Conservation (phyloP, 1,140 invertebrate genomes). For the Apis cerana region DNA sequence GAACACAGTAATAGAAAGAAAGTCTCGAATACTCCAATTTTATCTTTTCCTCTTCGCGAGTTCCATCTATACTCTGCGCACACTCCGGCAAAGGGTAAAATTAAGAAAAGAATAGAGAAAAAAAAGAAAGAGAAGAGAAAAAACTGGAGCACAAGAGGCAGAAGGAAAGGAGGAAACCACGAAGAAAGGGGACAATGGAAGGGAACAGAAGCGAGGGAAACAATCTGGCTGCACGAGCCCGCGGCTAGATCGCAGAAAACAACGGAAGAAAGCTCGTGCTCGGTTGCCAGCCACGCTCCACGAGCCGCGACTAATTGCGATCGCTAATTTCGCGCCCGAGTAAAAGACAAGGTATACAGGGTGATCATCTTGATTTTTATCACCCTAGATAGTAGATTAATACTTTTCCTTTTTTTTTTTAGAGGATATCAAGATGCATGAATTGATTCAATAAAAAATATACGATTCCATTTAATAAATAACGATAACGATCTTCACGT, state of each 20-base stretch:
- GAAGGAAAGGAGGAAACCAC: background rate
- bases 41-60: background rate
- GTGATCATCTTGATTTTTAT: too few species aligned
- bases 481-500: too few species aligned
- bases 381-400: too few species aligned
- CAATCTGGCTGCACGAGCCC: slow-evolving; percentile 45
- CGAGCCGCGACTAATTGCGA: slow-evolving; percentile 51
- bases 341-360: background rate
- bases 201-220: slow-evolving; percentile 23
- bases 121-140: background rate
- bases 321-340: slow-evolving; percentile 48
- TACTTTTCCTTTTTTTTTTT: too few species aligned
- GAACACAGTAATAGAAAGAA: too few species aligned
- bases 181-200: slow-evolving; percentile 18
- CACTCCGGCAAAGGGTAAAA: too few species aligned
- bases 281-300: background rate
- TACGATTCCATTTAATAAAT: too few species aligned
- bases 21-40: background rate
- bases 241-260: slow-evolving; percentile 33
- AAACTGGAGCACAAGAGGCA: background rate
- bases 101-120: background rate
- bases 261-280: slow-evolving; percentile 12
- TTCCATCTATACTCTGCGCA: too few species aligned
- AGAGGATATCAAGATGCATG: too few species aligned
- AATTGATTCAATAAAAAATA: too few species aligned